phyloP scores from a whole-genome alignment of 1,140 invertebrate genomes.

The Ostrea denselamellosa region DNA sequence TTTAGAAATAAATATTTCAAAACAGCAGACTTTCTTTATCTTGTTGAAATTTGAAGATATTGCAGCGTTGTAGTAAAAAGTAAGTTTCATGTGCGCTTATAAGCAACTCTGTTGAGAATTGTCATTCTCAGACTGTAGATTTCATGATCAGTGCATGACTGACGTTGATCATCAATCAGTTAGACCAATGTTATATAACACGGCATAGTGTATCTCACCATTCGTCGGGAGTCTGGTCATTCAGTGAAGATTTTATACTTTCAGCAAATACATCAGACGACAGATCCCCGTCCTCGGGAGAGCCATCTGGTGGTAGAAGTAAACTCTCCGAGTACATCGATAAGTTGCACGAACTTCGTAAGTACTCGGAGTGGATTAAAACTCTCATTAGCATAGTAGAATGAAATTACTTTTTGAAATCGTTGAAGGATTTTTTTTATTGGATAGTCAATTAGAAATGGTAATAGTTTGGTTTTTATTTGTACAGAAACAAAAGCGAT shows the following conservation, averaged over 20 bases:
- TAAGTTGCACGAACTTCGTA: slow-evolving; percentile 31
- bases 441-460: no score
- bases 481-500: slow-evolving; percentile 19
- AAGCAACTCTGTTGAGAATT: not conserved
- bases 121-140: not conserved
- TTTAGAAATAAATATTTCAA: not conserved
- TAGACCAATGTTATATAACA: slow-evolving; percentile 20
- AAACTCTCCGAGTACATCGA: slow-evolving; percentile 37
- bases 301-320: not conserved
- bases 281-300: not conserved
- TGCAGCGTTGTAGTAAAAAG: not conserved
- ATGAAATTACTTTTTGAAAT: not conserved
- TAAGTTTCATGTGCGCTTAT: not conserved
- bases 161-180: slow-evolving; percentile 2
- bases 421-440: no score
- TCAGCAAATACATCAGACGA: slow-evolving; percentile 17
- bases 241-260: slow-evolving; percentile 40
- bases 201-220: not conserved
- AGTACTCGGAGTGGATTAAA: not conserved
- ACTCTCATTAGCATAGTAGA: not conserved
- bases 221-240: slow-evolving; percentile 5
- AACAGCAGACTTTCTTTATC: not conserved
- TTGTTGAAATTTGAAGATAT: not conserved
- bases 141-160: slow-evolving; percentile 19
- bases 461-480: not conserved